phyloP scores from a whole-genome alignment of 2,113 vertebrate species.

The Hemichromis elongatus region DNA sequence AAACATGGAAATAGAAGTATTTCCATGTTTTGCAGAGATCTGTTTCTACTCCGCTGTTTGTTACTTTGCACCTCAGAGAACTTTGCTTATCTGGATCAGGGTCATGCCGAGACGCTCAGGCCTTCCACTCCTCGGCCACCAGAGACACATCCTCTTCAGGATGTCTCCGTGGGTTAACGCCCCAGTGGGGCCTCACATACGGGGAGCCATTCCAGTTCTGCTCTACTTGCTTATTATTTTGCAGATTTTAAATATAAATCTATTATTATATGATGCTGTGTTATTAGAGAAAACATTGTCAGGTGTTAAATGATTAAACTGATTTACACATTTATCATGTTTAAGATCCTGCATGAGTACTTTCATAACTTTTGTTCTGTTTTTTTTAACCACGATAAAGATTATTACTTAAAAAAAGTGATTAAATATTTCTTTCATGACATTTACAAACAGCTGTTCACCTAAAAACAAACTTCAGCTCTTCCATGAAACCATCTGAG shows the following conservation, averaged over 20 bases:
- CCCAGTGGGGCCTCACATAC: background rate
- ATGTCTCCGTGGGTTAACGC: background rate
- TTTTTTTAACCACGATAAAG: background rate
- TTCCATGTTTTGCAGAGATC: background rate
- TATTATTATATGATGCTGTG: background rate
- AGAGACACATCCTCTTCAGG: background rate
- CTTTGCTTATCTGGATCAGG: background rate
- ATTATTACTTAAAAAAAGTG: background rate
- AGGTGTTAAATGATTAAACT: background rate
- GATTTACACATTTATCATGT: background rate
- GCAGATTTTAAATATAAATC: background rate
- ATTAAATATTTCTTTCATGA: background rate
- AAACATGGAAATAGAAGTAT: background rate
- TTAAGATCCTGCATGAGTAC: background rate
- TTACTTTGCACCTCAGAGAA: background rate
- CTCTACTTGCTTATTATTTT: background rate
- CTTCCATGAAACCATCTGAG: background rate
- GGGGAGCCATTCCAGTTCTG: accelerated
- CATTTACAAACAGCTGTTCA: background rate
- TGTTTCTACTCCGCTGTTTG: background rate
- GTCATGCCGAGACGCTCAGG: background rate
- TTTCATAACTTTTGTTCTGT: background rate
- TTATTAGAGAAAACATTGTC: background rate
- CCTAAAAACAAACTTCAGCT: background rate
- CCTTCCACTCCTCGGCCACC: background rate